Percentiles rank a stretch among this genome's conserved stretches.
phyloP scores from a whole-genome alignment of 2,888 invertebrate species.

The Eristalis tenax region DNA sequence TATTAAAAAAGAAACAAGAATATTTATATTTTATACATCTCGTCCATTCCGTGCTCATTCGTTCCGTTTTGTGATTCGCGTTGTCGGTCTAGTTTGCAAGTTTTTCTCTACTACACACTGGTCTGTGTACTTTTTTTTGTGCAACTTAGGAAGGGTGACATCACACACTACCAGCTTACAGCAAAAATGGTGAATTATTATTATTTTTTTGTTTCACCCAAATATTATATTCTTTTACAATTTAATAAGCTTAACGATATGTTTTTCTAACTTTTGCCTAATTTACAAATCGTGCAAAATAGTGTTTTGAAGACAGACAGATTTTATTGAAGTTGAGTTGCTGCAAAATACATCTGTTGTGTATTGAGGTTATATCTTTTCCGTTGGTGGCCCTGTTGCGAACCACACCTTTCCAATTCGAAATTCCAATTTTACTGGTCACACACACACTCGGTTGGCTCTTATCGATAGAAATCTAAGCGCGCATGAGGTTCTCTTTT shows the following conservation, averaged over 20 bases:
- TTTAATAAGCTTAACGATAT: too few species aligned
- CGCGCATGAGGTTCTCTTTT: constrained; percentile 23
- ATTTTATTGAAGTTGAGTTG: background rate
- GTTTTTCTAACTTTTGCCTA: background rate
- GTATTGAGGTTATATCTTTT: background rate
- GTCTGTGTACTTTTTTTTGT: constrained; percentile 51
- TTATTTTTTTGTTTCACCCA: constrained; percentile 9
- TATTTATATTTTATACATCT: constrained; percentile 20
- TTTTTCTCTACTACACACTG: background rate
- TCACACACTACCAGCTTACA: constrained; percentile 58
- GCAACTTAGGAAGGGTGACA: constrained; percentile 68
- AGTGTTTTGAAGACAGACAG: background rate
- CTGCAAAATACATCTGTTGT: background rate
- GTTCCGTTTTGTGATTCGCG: constrained; percentile 54
- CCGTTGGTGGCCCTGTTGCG: constrained; percentile 25
- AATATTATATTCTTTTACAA: too few species aligned
- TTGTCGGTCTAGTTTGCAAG: constrained; percentile 26
- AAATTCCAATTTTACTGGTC: constrained; percentile 44
- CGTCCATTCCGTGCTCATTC: constrained; percentile 54
- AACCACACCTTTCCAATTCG: constrained; percentile 67
- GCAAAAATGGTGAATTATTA: constrained; percentile 63
- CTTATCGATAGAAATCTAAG: constrained; percentile 50
- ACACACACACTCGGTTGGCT: constrained; percentile 4
- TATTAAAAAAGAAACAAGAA: constrained; percentile 17
- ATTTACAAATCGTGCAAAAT: background rate